phyloP scores from a whole-genome alignment of 2,797 vertebrate genomes.

The Capromys pilorides region DNA sequence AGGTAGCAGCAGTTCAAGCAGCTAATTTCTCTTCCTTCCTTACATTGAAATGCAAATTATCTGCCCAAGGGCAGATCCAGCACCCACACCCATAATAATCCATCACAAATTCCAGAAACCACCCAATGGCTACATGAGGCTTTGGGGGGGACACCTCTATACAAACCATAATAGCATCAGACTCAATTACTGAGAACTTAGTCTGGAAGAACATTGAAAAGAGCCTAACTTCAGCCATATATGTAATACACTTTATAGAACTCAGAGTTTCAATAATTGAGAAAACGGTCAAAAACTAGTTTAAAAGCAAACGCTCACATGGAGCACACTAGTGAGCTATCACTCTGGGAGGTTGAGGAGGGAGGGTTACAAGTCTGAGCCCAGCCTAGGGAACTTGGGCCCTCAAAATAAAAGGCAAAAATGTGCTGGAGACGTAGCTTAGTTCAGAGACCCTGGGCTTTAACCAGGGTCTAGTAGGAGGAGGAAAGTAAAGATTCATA shows the following conservation, averaged over 20 bases:
- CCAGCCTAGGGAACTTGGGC: neutral
- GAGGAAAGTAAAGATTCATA: neutral
- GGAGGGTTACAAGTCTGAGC: neutral
- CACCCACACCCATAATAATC: no score
- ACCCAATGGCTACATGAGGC: no score
- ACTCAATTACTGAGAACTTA: conserved; percentile 35
- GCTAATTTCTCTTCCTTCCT: no score
- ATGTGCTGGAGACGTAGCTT: neutral
- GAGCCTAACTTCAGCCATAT: neutral
- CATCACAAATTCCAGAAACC: no score
- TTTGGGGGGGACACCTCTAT: no score
- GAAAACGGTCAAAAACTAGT: neutral
- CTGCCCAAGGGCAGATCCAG: no score
- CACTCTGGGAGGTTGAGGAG: neutral
- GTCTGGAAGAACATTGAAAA: neutral
- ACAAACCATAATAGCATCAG: neutral
- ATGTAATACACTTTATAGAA: conserved; percentile 22
- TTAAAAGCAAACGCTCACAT: conserved; percentile 11
- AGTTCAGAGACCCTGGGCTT: neutral
- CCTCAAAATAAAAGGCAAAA: neutral
- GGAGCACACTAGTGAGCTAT: neutral
- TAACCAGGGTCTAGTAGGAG: neutral
- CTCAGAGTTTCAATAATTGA: neutral
- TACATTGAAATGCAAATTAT: no score
- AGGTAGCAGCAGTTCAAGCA: no score